phyloP scores from a whole-genome alignment of 2,888 invertebrate genomes.

The Caenorhabditis drosophilae region DNA sequence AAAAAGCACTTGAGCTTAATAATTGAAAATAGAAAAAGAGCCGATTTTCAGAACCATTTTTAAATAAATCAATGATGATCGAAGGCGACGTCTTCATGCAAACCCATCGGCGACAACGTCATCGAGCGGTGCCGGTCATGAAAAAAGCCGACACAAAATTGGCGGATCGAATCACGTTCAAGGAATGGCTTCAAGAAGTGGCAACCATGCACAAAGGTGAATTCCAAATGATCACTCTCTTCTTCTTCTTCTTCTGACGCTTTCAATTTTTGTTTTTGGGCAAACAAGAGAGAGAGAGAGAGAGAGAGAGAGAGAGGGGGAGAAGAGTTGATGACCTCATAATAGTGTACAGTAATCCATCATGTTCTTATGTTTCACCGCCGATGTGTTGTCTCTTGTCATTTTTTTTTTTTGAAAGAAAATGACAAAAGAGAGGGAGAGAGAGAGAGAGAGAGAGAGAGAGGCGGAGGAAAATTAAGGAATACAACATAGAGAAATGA shows the following conservation, averaged over 20 bases:
- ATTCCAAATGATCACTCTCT: slow-evolving; percentile 1
- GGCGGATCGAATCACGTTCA: slow-evolving; percentile 64
- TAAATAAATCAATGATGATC: slow-evolving; percentile 60
- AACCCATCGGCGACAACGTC: slow-evolving; percentile 50
- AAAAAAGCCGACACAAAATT: slow-evolving; percentile 44
- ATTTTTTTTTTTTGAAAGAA: background rate
- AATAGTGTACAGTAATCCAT: slow-evolving; percentile 32
- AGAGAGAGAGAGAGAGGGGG: background rate
- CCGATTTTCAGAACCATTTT: slow-evolving; percentile 54
- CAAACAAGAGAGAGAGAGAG: background rate
- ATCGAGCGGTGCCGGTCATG: slow-evolving; percentile 57
- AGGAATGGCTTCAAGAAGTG: slow-evolving; percentile 65
- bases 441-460: no score
- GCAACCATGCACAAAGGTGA: slow-evolving; percentile 63
- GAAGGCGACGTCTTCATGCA: slow-evolving; percentile 59
- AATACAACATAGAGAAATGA: no score
- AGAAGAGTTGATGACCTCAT: slow-evolving; percentile 1
- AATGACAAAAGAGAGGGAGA: no score
- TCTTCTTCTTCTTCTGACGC: no score
- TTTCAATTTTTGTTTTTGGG: background rate
- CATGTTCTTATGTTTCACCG: slow-evolving; percentile 17
- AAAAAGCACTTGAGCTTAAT: background rate
- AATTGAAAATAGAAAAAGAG: slow-evolving; percentile 7
- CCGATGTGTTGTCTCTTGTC: background rate
- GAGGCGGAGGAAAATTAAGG: no score